These are phyloP conservation scores for Sepiola atlantica DNA, from an alignment of 2,888 invertebrate genomes.

Conservation along the genomic window DNA sequence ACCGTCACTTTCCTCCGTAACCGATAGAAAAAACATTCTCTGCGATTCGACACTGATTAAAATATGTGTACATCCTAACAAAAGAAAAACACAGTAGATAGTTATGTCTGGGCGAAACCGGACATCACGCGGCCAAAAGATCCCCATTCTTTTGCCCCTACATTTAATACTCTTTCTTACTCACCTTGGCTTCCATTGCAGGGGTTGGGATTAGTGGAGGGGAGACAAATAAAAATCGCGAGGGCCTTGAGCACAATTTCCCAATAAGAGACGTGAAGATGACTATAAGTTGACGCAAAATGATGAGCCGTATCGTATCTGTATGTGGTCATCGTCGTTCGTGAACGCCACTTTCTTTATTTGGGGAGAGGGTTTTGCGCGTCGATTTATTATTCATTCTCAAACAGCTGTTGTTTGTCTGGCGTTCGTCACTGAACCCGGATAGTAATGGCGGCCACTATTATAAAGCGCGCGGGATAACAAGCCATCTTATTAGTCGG, in stretches of 20 bases:
- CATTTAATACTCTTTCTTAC: neutral
- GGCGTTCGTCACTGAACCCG: neutral
- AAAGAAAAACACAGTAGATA: neutral
- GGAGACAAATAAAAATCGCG: neutral
- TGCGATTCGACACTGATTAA: too few species aligned
- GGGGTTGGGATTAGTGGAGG: too few species aligned
- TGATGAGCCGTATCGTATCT: neutral
- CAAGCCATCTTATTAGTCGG: neutral
- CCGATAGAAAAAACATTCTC: too few species aligned
- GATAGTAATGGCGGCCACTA: neutral
- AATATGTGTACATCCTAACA: neutral
- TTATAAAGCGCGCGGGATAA: neutral
- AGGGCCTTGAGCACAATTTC: neutral
- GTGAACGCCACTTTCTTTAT: neutral
- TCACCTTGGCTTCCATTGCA: neutral
- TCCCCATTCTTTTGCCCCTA: neutral
- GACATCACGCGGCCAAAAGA: neutral
- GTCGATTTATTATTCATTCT: neutral
- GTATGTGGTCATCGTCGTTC: too few species aligned
- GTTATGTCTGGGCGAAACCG: neutral
- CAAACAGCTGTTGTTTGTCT: constrained; percentile 22
- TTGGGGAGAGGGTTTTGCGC: neutral
- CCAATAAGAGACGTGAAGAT: neutral
- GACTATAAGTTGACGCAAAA: neutral
- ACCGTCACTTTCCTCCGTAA: too few species aligned